phyloP scores from a whole-genome alignment of 2,113 vertebrate genomes.

The Onychorhynchus coronatus region DNA sequence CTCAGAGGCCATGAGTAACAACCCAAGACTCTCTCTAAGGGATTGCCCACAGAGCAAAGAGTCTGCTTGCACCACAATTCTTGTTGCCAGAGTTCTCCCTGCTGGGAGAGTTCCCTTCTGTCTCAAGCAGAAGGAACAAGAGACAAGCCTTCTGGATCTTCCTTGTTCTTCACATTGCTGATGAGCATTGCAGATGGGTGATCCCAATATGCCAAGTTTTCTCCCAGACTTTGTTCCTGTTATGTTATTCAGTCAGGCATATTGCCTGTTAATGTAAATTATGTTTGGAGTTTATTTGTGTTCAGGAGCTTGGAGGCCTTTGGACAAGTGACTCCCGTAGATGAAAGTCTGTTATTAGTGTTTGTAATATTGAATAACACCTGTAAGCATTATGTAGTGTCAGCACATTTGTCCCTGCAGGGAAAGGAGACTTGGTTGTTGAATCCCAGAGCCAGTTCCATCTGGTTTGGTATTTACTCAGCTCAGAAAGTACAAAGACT shows the following conservation, averaged over 20 bases:
- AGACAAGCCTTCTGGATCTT: background rate
- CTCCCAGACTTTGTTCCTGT: background rate
- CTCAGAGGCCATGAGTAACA: background rate
- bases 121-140: rapidly evolving
- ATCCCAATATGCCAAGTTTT: background rate
- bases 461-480: conserved; percentile 56
- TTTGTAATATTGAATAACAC: conserved; percentile 41
- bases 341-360: conserved; percentile 58
- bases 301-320: conserved; percentile 36
- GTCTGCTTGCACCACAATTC: background rate
- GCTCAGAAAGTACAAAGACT: conserved; percentile 2
- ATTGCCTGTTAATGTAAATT: conserved; percentile 38
- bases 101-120: background rate
- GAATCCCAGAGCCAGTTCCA: conserved; percentile 42
- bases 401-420: conserved; percentile 40
- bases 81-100: background rate
- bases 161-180: background rate
- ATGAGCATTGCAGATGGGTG: background rate
- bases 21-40: background rate
- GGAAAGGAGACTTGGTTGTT: conserved; percentile 3
- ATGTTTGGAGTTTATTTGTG: conserved; percentile 50
- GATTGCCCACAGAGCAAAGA: background rate
- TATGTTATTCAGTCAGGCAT: background rate
- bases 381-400: conserved; percentile 36
- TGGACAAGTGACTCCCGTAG: conserved; percentile 11